A percentile compares a stretch with the other conserved stretches of the same genome.
Conservation (phyloP, 2,888 invertebrate genomes). For the Drosophila stalkeri region DNA sequence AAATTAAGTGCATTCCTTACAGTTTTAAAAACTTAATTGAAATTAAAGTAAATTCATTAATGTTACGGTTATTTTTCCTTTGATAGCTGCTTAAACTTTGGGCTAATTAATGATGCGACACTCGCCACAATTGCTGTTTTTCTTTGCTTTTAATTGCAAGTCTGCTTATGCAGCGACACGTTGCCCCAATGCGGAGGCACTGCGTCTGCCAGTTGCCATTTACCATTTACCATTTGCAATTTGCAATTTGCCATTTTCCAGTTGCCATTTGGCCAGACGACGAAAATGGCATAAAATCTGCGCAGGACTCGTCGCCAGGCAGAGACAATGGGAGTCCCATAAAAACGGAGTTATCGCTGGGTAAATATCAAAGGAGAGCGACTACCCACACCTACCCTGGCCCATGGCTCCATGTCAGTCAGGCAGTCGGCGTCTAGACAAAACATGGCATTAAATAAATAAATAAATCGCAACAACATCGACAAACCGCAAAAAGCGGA, state of each 20-base stretch:
- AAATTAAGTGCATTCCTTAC: too few species aligned
- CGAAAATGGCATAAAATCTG: conserved; percentile 69
- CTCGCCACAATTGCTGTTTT: conserved; percentile 26
- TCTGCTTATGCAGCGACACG: conserved; percentile 72
- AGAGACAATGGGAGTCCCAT: conserved; percentile 60
- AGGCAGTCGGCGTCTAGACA: conserved; percentile 66
- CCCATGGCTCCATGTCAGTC: conserved; percentile 50
- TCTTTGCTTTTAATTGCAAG: conserved; percentile 72
- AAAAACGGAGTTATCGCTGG: conserved; percentile 73
- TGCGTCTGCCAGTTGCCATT: conserved; percentile 18
- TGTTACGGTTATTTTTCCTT: conserved; percentile 8
- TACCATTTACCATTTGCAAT: conserved; percentile 36
- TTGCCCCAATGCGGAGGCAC: conserved; percentile 18
- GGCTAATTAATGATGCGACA: conserved; percentile 62
- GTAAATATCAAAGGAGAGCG: conserved; percentile 63
- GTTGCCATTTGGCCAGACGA: conserved; percentile 59
- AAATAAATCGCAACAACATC: conserved; percentile 67
- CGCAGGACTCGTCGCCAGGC: conserved; percentile 40
- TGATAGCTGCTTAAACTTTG: conserved; percentile 19
- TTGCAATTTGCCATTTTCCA: conserved; percentile 27
- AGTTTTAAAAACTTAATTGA: neutral
- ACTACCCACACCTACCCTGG: neutral
- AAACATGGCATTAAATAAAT: conserved; percentile 80
- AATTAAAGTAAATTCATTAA: neutral
- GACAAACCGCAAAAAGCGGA: conserved; percentile 69